Conservation (phyloP, 2,888 invertebrate genomes). For the Arctia plantaginis region DNA sequence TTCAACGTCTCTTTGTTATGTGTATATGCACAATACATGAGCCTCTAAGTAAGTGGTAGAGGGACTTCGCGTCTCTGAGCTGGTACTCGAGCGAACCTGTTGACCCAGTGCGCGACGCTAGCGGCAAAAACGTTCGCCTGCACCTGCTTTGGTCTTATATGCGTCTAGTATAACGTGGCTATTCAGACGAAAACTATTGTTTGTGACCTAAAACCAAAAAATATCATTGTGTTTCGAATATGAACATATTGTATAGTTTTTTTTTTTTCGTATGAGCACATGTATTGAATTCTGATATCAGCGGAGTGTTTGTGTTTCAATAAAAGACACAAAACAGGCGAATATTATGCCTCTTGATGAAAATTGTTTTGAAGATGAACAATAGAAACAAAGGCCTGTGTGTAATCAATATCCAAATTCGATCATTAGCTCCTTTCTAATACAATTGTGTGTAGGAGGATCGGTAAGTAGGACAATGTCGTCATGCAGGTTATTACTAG, state of each 20-base stretch:
- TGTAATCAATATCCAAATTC: conserved; percentile 53
- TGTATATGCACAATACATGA: conserved; percentile 56
- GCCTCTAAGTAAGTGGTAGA: conserved; percentile 77
- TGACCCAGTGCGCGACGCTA: conserved; percentile 79
- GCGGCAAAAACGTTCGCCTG: conserved; percentile 72
- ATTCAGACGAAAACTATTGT: conserved; percentile 66
- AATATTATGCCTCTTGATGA: conserved; percentile 17
- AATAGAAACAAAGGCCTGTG: conserved; percentile 55
- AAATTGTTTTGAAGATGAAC: conserved; percentile 38
- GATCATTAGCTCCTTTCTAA: conserved; percentile 54
- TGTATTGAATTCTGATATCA: neutral
- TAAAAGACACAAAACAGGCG: neutral
- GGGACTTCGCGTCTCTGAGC: conserved; percentile 72
- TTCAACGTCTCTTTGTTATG: conserved; percentile 49
- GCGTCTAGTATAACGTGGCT: conserved; percentile 59
- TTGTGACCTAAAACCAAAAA: conserved; percentile 63
- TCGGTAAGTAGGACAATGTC: conserved; percentile 47
- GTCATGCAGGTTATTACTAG: conserved; percentile 28
- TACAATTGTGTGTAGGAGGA: conserved; percentile 54
- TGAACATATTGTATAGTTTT: conserved; percentile 19
- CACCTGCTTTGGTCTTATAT: conserved; percentile 68
- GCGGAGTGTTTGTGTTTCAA: neutral
- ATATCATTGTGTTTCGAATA: conserved; percentile 15
- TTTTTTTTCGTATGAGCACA: neutral
- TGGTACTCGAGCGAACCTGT: conserved; percentile 77